These are phyloP conservation scores for Gallirallus australis DNA, from an alignment of 2,797 vertebrate genomes.

Conservation along the genomic window DNA sequence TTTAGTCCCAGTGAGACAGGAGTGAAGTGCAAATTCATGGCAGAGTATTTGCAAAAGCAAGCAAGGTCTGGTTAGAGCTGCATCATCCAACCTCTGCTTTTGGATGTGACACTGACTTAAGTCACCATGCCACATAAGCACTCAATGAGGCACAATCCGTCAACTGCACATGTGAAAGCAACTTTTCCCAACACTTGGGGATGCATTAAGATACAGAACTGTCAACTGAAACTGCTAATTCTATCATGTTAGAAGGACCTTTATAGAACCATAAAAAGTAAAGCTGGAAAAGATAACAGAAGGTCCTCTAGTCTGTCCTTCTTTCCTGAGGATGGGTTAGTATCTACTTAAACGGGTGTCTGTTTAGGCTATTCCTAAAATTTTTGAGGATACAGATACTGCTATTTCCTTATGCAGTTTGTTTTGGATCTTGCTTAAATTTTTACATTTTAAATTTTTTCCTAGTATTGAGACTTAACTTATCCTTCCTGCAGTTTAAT, in stretches of 20 bases:
- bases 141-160: not conserved
- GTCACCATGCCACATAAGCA: fast-evolving
- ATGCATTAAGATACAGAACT: not conserved
- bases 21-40: not conserved
- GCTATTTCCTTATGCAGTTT: not conserved
- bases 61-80: not conserved
- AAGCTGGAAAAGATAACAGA: not conserved
- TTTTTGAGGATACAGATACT: fast-evolving
- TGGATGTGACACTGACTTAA: not conserved
- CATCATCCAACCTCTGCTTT: not conserved
- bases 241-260: not conserved
- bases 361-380: not conserved
- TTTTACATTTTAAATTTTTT: not conserved
- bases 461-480: not conserved
- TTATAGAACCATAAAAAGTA: not conserved
- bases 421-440: not conserved
- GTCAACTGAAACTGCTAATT: not conserved
- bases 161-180: not conserved
- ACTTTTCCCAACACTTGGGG: not conserved
- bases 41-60: not conserved
- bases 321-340: not conserved
- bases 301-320: not conserved
- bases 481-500: not conserved
- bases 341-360: not conserved
- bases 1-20: not conserved